Conservation (phyloP, 1,140 invertebrate species). For the Drosophila mayri region DNA sequence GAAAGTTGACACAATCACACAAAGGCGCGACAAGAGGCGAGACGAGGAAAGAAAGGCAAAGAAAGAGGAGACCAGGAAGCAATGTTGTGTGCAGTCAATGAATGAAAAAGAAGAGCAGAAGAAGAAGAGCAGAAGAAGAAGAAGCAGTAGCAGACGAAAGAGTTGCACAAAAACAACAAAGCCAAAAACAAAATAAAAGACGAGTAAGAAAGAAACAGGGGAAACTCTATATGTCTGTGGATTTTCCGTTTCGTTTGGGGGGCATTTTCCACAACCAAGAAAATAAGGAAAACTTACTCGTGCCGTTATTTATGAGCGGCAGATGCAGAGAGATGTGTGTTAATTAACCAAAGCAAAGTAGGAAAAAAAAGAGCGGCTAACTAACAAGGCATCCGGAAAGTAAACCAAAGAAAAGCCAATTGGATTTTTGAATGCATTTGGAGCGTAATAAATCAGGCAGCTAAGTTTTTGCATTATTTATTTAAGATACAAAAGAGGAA, state of each 20-base stretch:
- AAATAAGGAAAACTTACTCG: constrained; percentile 60
- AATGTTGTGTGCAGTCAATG: constrained; percentile 62
- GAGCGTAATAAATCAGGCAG: constrained; percentile 42
- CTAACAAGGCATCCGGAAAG: constrained; percentile 65
- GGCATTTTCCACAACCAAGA: constrained; percentile 43
- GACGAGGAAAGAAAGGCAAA: constrained; percentile 16
- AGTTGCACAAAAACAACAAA: constrained; percentile 19
- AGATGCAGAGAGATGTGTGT: constrained; percentile 57
- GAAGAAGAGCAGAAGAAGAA: constrained; percentile 13
- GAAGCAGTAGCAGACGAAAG: constrained; percentile 23
- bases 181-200: background rate
- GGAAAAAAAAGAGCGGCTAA: constrained; percentile 15
- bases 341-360: constrained; percentile 64
- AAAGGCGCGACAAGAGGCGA: constrained; percentile 24
- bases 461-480: constrained; percentile 29
- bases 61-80: constrained; percentile 68
- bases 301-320: constrained; percentile 70
- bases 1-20: constrained; percentile 65
- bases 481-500: constrained; percentile 21
- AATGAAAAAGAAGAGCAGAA: constrained; percentile 60
- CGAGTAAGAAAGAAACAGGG: constrained; percentile 22
- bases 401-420: constrained; percentile 50
- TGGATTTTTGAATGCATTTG: constrained; percentile 44
- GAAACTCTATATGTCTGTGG: constrained; percentile 47
- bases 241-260: constrained; percentile 73